A percentile compares a stretch with the other conserved stretches of the same genome.
phyloP scores from a whole-genome alignment of 1,140 invertebrate genomes.

The Anadara kagoshimensis region DNA sequence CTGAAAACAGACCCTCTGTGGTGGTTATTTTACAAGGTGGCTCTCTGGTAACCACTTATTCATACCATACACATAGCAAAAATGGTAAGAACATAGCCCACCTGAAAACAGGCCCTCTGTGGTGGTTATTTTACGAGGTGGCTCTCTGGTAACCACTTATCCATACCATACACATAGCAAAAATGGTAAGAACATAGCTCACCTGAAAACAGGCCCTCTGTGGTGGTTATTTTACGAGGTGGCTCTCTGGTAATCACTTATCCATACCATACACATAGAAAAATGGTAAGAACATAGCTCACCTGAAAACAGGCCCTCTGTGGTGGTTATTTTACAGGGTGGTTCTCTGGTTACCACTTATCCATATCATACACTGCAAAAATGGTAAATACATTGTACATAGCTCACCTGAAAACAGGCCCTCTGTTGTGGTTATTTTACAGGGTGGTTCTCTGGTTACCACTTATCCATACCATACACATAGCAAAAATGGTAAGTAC shows the following conservation, averaged over 20 bases:
- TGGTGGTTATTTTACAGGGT: slow-evolving; percentile 12
- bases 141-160: too few species aligned
- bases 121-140: not conserved
- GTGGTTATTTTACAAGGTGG: not conserved
- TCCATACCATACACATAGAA: slow-evolving; percentile 5
- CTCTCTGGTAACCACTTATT: not conserved
- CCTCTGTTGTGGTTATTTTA: slow-evolving; percentile 23
- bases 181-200: not conserved
- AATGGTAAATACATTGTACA: too few species aligned
- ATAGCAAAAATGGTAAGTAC: slow-evolving; percentile 3
- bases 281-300: too few species aligned
- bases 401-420: not conserved
- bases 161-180: slow-evolving; percentile 1
- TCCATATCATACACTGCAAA: slow-evolving; percentile 2
- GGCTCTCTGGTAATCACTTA: slow-evolving; percentile 21
- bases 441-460: slow-evolving; percentile 26
- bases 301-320: not conserved
- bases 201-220: slow-evolving; percentile 4
- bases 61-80: not conserved
- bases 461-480: slow-evolving; percentile 25
- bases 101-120: slow-evolving; percentile 9
- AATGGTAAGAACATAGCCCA: not conserved
- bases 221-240: slow-evolving; percentile 13
- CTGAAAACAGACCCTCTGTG: not conserved
- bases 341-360: slow-evolving; percentile 23